Base-by-base conservation (phyloP, 2,888 invertebrate species). In the Parnassius apollo region DNA sequence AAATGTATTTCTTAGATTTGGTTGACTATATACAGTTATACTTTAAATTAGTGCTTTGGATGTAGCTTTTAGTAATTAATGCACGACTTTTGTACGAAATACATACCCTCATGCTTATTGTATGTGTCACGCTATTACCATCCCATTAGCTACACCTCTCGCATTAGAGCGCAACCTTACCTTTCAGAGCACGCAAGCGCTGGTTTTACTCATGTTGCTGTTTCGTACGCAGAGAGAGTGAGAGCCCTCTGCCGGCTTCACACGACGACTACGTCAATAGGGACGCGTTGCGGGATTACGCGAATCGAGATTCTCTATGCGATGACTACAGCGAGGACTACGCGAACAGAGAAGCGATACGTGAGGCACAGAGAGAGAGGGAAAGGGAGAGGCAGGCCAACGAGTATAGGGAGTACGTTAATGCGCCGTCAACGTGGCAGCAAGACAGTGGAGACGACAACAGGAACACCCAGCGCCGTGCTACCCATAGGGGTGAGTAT, bases 271-370 rank as follows among this genome's bases (percentile, higher is more conserved):
- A 91, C 84, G 91, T 88, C 65, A 91, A 91, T 71, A 78, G 90
- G 13, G 91, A 91, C 68, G 91, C 82, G 61, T 67, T 89, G 13
- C 80, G 91, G 8, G 91, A 89, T 68, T 91, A 85, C 81, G 91
- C 90, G 53, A 91, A 91, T 68, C 73, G 91, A 35, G 91, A 91
- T 72, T 91, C 91, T 45, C 71, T 91, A 49, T 87, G 91, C 65
- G 91, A 91, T 73, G 90, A 90, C 81, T 88, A 89, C 73, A 86
- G 86, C 4, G 92, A 92, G 49, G 92, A 92, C 80, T 92, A 92
- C 81, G 92, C 90, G 55, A 92, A 92, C 68, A 71, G 91, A 10
- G 92, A 92, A 53, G 92, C 91, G 25, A 92, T 92, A 55, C 83
- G 92, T n/a, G 91, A 91, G 72, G 92, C 92, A 68, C 85, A 91